A percentile compares a stretch with the other conserved stretches of the same genome.
Conservation (phyloP, 2,113 vertebrate species). For the Pangasianodon gigas region DNA sequence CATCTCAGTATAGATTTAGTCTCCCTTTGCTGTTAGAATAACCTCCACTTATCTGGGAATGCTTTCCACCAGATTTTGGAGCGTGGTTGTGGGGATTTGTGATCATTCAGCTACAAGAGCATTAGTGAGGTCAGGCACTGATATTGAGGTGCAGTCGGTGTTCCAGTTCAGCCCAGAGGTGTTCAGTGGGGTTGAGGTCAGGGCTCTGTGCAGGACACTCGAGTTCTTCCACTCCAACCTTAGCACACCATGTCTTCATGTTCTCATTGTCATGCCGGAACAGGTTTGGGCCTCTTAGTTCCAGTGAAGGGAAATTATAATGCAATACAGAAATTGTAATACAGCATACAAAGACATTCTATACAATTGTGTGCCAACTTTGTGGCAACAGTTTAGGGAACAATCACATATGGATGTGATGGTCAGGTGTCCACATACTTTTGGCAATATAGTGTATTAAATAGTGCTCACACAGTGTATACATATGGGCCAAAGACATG, state of each 20-base stretch:
- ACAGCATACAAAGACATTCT: no score
- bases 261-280: neutral
- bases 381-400: no score
- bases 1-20: neutral
- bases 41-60: no score
- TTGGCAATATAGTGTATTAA: neutral
- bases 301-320: no score
- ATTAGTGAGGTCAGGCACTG: neutral
- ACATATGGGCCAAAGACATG: neutral
- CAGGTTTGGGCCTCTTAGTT: neutral
- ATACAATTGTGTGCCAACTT: no score
- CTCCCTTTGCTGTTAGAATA: neutral
- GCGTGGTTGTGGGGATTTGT: neutral
- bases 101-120: neutral
- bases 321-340: no score
- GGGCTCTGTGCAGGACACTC: no score
- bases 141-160: no score
- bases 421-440: neutral
- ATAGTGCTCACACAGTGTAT: neutral
- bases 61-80: no score
- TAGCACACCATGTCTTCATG: neutral
- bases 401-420: neutral
- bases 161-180: neutral
- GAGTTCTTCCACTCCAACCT: neutral
- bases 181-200: neutral